Conservation (phyloP, 2,888 invertebrate genomes). For the Villa cingulata region DNA sequence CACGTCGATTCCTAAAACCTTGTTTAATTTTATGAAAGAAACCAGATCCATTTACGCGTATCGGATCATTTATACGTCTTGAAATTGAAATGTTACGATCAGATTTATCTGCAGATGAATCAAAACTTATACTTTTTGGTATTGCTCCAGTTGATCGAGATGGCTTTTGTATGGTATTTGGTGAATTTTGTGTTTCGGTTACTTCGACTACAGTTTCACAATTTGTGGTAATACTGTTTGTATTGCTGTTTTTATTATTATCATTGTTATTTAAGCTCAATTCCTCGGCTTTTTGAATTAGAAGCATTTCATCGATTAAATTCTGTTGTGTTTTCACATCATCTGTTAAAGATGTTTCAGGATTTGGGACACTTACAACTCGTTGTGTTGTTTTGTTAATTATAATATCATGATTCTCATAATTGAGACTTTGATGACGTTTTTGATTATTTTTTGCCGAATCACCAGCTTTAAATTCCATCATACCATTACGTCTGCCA, state of each 20-base stretch:
- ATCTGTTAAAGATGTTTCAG: constrained; percentile 14
- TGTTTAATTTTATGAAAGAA: constrained; percentile 62
- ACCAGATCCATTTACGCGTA: constrained; percentile 38
- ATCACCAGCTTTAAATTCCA: constrained; percentile 13
- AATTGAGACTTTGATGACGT: constrained; percentile 32
- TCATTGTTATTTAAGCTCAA: constrained; percentile 23
- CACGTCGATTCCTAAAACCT: constrained; percentile 49
- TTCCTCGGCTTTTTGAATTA: constrained; percentile 27
- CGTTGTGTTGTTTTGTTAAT: constrained; percentile 18
- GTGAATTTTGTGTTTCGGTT: constrained; percentile 7
- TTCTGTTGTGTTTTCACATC: constrained; percentile 15
- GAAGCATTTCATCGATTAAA: constrained; percentile 20
- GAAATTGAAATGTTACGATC: constrained; percentile 36
- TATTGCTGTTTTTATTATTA: constrained; percentile 2
- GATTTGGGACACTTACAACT: constrained; percentile 18
- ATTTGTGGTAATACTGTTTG: too few species aligned
- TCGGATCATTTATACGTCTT: constrained; percentile 34
- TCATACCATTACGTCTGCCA: constrained; percentile 35
- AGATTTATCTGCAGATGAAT: constrained; percentile 73
- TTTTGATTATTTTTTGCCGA: constrained; percentile 14
- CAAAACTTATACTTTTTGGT: constrained; percentile 84
- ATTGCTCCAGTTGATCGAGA: constrained; percentile 65
- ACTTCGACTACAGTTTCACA: constrained; percentile 1
- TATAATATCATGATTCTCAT: constrained; percentile 35
- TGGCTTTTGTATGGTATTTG: constrained; percentile 34